Conservation (phyloP, 2,888 invertebrate species). For the Eilema griseolum region DNA sequence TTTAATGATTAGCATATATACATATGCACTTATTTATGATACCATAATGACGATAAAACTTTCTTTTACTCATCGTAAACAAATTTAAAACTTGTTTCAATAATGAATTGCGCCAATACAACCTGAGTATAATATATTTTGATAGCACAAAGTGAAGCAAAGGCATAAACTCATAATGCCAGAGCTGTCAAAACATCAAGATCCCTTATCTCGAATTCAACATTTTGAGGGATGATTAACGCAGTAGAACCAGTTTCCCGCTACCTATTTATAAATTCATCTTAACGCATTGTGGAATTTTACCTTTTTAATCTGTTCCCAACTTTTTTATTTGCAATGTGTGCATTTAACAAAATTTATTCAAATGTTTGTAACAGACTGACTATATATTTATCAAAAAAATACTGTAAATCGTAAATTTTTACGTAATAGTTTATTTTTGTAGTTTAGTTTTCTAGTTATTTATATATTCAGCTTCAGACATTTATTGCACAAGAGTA, state of each 20-base stretch:
- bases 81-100: not conserved
- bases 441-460: not conserved
- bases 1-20: not conserved
- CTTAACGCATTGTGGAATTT: slow-evolving; percentile 40
- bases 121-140: not conserved
- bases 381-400: not conserved
- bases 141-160: slow-evolving; percentile 28
- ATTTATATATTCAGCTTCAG: not conserved
- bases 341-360: not conserved
- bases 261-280: slow-evolving; percentile 62
- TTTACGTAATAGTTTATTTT: not conserved
- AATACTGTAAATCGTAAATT: not conserved
- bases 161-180: slow-evolving; percentile 44
- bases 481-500: not conserved
- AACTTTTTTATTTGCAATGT: slow-evolving; percentile 21
- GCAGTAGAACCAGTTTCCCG: slow-evolving; percentile 60
- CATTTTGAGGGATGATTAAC: slow-evolving; percentile 55
- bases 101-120: slow-evolving; percentile 31
- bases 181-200: slow-evolving; percentile 59
- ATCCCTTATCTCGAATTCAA: slow-evolving; percentile 54
- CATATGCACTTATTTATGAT: not conserved
- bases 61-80: not conserved
- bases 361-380: not conserved
- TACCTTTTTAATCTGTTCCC: slow-evolving; percentile 14
- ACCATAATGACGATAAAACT: not conserved